Evolutionary conservation across 2,797 vertebrate species (phyloP).

Genomic region (Poeciliopsis turneri): DNA sequence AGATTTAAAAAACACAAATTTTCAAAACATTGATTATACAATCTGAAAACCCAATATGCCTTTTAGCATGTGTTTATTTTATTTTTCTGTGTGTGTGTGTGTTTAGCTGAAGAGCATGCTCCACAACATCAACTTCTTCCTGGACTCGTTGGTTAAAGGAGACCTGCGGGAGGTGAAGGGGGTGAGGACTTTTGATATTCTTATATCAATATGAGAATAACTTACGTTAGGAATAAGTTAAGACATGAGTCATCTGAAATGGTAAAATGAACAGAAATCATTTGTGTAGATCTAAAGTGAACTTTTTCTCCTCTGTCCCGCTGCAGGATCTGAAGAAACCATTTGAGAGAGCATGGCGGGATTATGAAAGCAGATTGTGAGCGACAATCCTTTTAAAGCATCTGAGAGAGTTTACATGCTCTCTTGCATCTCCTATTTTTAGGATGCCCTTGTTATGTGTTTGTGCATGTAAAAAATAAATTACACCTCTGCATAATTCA

Average conservation of each 20-base stretch:
- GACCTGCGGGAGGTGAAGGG: conserved; percentile 74
- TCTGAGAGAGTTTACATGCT: neutral
- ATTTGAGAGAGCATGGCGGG: conserved; percentile 64
- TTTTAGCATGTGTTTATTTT: neutral
- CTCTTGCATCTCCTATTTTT: neutral
- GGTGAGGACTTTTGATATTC: conserved; percentile 42
- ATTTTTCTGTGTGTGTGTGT: conserved; percentile 22
- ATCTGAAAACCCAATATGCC: neutral
- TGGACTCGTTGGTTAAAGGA: conserved; percentile 86
- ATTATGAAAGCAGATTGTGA: conserved; percentile 72
- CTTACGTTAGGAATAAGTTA: neutral
- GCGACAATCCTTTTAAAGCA: conserved; percentile 18
- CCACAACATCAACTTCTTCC: conserved; percentile 88
- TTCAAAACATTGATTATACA: neutral
- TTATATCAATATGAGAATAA: neutral
- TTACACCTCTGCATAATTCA: conserved; percentile 6
- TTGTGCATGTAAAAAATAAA: conserved; percentile 15
- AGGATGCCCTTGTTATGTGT: neutral
- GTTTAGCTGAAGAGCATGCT: conserved; percentile 85
- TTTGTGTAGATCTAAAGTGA: neutral
- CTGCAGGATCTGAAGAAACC: conserved; percentile 68
- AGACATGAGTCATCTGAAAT: neutral
- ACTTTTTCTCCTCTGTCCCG: conserved; percentile 2
- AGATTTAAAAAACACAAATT: neutral
- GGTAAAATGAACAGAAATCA: neutral